A percentile compares a stretch with the other conserved stretches of the same genome.
Evolutionary conservation across 2,113 vertebrate species (phyloP).

Genomic region (Perca fluviatilis): DNA sequence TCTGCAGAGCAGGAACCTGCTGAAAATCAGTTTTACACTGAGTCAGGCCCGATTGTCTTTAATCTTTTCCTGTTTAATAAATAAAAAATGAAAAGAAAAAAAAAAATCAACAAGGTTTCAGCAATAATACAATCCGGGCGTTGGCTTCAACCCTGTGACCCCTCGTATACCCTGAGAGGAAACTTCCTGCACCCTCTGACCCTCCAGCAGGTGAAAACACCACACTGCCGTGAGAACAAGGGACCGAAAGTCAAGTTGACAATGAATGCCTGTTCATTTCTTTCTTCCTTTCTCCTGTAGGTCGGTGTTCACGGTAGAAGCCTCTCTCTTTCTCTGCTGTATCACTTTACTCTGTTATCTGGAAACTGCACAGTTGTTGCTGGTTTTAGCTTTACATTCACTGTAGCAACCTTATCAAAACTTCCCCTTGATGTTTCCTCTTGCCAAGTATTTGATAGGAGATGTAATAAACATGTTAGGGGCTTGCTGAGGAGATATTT

Average conservation of each 20-base stretch:
- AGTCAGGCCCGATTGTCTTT: no score
- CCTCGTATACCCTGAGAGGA: constrained; percentile 29
- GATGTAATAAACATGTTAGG: not conserved
- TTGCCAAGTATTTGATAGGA: not conserved
- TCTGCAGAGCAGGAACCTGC: no score
- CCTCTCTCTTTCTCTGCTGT: constrained; percentile 22
- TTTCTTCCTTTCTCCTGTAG: constrained; percentile 10
- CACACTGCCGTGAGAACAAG: constrained; percentile 27
- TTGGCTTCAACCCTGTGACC: constrained; percentile 45
- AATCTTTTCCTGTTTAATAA: no score
- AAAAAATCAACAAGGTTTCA: not conserved
- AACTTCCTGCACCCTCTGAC: constrained; percentile 35
- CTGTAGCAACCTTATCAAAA: not conserved
- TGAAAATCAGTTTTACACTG: no score
- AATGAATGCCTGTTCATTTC: constrained; percentile 38
- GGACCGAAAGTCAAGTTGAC: constrained; percentile 24
- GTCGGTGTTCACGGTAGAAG: not conserved
- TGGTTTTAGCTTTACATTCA: not conserved
- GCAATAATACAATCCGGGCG: constrained; percentile 45
- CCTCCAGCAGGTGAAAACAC: constrained; percentile 37
- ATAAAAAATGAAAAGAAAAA: no score
- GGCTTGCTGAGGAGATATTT: not conserved
- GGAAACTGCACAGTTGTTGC: not conserved
- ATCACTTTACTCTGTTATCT: constrained; percentile 47
- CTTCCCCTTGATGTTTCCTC: not conserved